phyloP scores from a whole-genome alignment of 2,113 vertebrate genomes.

The Ptilorrhoa leucosticta region DNA sequence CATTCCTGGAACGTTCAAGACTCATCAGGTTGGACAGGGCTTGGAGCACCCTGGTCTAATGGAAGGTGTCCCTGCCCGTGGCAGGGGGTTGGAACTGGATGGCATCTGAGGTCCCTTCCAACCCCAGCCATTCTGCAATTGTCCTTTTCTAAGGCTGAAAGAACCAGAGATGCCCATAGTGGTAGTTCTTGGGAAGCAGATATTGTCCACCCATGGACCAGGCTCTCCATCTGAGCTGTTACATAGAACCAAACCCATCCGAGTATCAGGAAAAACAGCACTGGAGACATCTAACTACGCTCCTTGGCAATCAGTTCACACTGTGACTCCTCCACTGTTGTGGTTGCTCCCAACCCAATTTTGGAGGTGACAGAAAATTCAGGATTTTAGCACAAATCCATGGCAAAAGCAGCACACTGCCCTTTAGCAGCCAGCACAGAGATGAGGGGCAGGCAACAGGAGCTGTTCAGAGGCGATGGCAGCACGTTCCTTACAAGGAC shows the following conservation, averaged over 20 bases:
- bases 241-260: rapidly evolving
- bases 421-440: background rate
- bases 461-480: background rate
- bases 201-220: background rate
- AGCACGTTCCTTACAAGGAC: rapidly evolving
- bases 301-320: rapidly evolving
- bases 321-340: rapidly evolving
- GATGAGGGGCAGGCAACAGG: too few species aligned
- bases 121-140: background rate
- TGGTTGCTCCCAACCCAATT: rapidly evolving
- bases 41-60: background rate
- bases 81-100: background rate
- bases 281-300: rapidly evolving
- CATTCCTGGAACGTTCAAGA: background rate
- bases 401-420: background rate
- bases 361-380: background rate
- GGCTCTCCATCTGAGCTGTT: background rate
- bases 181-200: background rate
- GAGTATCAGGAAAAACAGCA: background rate
- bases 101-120: background rate
- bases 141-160: too few species aligned
- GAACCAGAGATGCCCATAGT: background rate
- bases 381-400: background rate
- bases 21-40: background rate
- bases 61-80: background rate